Evolutionary conservation across 2,797 vertebrate species (phyloP).

Genomic region (Hafferia zeledoni): DNA sequence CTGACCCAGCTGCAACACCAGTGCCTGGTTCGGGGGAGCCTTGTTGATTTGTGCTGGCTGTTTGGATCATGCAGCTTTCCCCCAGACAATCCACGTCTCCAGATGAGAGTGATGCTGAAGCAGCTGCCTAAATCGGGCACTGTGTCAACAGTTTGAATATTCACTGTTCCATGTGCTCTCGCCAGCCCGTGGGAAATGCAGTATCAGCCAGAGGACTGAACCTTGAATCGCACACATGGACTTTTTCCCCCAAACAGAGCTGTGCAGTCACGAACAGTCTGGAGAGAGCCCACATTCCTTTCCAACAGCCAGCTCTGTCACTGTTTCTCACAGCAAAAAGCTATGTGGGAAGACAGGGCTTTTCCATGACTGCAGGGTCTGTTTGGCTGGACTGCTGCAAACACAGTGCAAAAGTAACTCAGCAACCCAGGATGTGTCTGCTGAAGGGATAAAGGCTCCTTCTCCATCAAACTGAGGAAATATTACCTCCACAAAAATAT

Average conservation of each 20-base stretch:
- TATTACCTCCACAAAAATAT: neutral
- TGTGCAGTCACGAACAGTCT: neutral
- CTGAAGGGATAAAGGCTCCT: neutral
- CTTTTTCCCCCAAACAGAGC: neutral
- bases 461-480: neutral
- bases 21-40: neutral
- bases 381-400: neutral
- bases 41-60: neutral
- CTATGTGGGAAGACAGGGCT: neutral
- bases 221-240: neutral
- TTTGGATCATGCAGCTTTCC: neutral
- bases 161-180: neutral
- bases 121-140: neutral
- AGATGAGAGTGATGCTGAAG: neutral
- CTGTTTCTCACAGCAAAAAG: neutral
- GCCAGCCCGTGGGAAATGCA: neutral
- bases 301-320: neutral
- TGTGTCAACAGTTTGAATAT: slow-evolving; percentile 24
- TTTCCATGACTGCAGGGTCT: neutral
- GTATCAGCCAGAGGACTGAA: neutral
- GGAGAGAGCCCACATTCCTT: neutral
- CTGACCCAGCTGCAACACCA: neutral
- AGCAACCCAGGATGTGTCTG: neutral
- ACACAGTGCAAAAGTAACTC: neutral
- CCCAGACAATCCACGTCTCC: neutral